Evolutionary conservation across 1,140 invertebrate species (phyloP).

Genomic region (Marisa cornuarietis): DNA sequence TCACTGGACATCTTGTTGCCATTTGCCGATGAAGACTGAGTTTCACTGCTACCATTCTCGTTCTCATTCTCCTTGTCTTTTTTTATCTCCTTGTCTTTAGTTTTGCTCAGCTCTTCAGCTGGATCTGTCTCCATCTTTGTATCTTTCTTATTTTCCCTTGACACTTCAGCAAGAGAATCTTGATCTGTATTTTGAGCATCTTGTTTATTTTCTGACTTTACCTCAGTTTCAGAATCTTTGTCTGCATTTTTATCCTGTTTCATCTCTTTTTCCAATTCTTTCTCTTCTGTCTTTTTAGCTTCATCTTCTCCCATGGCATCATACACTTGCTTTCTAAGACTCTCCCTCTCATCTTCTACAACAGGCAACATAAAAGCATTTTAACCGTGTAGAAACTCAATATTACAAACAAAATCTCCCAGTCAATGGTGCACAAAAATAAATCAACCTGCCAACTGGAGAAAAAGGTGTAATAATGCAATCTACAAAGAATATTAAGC

Average conservation of each 20-base stretch:
- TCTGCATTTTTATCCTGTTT: constrained; percentile 18
- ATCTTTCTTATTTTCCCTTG: not conserved
- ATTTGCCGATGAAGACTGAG: not conserved
- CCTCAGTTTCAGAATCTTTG: constrained; percentile 22
- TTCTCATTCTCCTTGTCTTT: constrained; percentile 32
- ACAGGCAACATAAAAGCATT: too few relatives aligned
- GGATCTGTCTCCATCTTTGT: constrained; percentile 17
- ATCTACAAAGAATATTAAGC: too few relatives aligned
- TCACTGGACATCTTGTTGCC: not conserved
- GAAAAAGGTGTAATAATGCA: too few relatives aligned
- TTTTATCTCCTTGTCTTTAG: not conserved
- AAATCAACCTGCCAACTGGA: too few relatives aligned
- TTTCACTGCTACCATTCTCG: constrained; percentile 25
- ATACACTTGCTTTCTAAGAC: constrained; percentile 16
- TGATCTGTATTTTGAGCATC: not conserved
- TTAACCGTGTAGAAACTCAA: too few relatives aligned
- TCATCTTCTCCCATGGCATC: constrained; percentile 32
- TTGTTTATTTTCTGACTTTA: constrained; percentile 16
- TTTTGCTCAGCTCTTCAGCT: not conserved
- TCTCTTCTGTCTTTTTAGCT: constrained; percentile 39
- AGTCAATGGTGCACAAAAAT: too few relatives aligned
- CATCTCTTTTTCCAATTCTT: constrained; percentile 28
- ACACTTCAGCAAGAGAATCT: constrained; percentile 26
- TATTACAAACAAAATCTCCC: too few relatives aligned
- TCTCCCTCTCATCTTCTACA: constrained; percentile 30